phyloP scores from a whole-genome alignment of 2,888 invertebrate species.

The Melieria crassipennis region DNA sequence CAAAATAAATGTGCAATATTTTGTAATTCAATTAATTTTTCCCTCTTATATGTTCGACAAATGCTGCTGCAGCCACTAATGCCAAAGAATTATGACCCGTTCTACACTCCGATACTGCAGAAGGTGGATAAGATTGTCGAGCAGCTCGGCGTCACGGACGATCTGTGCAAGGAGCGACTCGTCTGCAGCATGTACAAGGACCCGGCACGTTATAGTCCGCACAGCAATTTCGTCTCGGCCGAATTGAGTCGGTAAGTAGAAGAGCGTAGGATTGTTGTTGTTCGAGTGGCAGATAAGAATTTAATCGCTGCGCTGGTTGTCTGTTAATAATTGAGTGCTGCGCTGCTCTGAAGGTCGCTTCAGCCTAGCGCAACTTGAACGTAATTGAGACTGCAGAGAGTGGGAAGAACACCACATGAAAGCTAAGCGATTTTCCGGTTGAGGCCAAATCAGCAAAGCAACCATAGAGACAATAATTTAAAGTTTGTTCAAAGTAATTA shows the following conservation, averaged over 20 bases:
- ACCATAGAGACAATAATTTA: no score
- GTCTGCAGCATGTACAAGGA: slow-evolving; percentile 87
- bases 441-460: no score
- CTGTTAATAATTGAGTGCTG: no score
- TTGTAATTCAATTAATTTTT: not conserved
- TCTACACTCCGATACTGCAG: slow-evolving; percentile 83
- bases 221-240: slow-evolving; percentile 86
- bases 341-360: no score
- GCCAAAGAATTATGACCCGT: slow-evolving; percentile 68
- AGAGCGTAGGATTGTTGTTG: not conserved
- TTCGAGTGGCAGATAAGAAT: no score
- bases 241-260: slow-evolving; percentile 85
- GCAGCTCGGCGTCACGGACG: slow-evolving; percentile 76
- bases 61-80: slow-evolving; percentile 56
- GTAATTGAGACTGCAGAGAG: no score
- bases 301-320: no score
- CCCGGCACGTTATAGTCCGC: slow-evolving; percentile 82
- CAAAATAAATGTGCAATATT: not conserved
- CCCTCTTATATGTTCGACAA: not conserved
- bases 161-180: slow-evolving; percentile 80
- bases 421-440: no score
- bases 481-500: no score
- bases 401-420: no score
- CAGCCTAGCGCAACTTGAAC: no score
- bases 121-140: slow-evolving; percentile 79